A percentile compares a stretch with the other conserved stretches of the same genome.
These are phyloP conservation scores for Brachymystax lenok DNA, from an alignment of 2,797 vertebrate genomes.

Conservation along the genomic window DNA sequence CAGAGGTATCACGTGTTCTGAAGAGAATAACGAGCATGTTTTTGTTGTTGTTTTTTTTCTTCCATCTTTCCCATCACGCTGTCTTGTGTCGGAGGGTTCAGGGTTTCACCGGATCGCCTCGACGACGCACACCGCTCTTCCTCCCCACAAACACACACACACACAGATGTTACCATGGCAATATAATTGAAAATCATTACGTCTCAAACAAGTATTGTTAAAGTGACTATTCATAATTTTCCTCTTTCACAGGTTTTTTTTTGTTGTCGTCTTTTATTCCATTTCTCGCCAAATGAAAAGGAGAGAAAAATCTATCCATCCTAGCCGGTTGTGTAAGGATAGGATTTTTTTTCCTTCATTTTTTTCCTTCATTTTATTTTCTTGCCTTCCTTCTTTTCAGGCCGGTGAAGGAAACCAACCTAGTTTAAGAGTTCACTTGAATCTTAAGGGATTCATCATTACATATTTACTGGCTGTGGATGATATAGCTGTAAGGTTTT, in stretches of 20 bases:
- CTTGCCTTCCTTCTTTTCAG: slow-evolving; percentile 42
- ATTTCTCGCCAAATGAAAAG: slow-evolving; percentile 32
- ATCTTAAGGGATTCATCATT: slow-evolving; percentile 91
- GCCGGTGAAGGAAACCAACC: slow-evolving; percentile 72
- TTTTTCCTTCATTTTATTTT: background rate
- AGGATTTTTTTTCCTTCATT: background rate
- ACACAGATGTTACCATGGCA: slow-evolving; percentile 62
- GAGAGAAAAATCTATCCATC: slow-evolving; percentile 22
- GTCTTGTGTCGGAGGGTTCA: background rate
- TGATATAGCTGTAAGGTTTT: slow-evolving; percentile 97
- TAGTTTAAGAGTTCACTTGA: slow-evolving; percentile 86
- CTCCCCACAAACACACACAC: slow-evolving; percentile 13
- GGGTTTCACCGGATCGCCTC: slow-evolving; percentile 22
- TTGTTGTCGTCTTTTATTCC: slow-evolving; percentile 4
- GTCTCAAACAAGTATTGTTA: slow-evolving; percentile 66
- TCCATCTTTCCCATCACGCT: background rate
- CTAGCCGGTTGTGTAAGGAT: slow-evolving; percentile 39
- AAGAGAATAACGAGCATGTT: slow-evolving; percentile 20
- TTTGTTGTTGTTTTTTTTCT: background rate
- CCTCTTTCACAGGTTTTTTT: slow-evolving; percentile 35
- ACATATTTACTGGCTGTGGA: slow-evolving; percentile 93
- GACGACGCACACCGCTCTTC: slow-evolving; percentile 26
- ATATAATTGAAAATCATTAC: slow-evolving; percentile 73
- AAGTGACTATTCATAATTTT: slow-evolving; percentile 65
- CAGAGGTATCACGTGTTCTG: background rate